phyloP scores from a whole-genome alignment of 2,888 invertebrate genomes.

The Pharmacophagus antenor region DNA sequence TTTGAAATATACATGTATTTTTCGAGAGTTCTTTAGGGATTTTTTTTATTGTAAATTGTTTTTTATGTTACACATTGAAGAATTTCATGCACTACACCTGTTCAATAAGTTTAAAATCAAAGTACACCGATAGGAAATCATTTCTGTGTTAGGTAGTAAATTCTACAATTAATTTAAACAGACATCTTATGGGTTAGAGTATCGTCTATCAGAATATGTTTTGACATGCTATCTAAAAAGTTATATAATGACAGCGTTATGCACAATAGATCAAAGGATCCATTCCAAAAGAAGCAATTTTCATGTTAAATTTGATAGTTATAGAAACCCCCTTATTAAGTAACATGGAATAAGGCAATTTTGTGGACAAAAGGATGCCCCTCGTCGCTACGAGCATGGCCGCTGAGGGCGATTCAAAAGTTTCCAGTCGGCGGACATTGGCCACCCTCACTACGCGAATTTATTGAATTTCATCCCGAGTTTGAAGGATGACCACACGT shows the following conservation, averaged over 20 bases:
- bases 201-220: conserved; percentile 38
- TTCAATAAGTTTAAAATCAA: too few relatives aligned
- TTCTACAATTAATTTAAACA: conserved; percentile 28
- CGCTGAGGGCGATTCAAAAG: conserved; percentile 72
- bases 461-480: conserved; percentile 71
- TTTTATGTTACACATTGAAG: too few relatives aligned
- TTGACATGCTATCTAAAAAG: conserved; percentile 45
- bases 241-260: conserved; percentile 47
- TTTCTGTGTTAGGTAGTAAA: too few relatives aligned
- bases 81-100: too few relatives aligned
- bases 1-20: too few relatives aligned
- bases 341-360: conserved; percentile 73
- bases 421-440: conserved; percentile 65
- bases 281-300: conserved; percentile 66
- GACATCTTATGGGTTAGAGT: conserved; percentile 33
- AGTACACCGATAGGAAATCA: too few relatives aligned
- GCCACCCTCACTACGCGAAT: conserved; percentile 58
- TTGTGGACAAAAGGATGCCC: conserved; percentile 73
- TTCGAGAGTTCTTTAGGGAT: too few relatives aligned
- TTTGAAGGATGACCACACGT: conserved; percentile 68
- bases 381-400: conserved; percentile 44
- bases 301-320: conserved; percentile 69
- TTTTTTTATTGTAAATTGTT: too few relatives aligned
- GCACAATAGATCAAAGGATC: conserved; percentile 69
- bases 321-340: conserved; percentile 69